Evolutionary conservation across 2,888 invertebrate species (phyloP).

Genomic region (Cosmopolites sordidus): DNA sequence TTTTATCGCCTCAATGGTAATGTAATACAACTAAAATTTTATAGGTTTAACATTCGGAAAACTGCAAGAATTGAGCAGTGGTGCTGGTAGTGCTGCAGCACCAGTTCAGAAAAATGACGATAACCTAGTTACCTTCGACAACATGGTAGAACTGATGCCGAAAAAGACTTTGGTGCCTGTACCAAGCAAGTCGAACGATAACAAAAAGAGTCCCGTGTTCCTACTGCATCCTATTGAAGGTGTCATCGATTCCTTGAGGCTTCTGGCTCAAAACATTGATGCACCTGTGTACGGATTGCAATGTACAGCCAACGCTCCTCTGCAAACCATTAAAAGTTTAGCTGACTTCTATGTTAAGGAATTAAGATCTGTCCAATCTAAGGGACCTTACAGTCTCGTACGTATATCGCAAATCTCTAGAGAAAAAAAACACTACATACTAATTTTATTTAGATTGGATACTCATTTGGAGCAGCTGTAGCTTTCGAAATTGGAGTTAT

Average conservation of each 20-base stretch:
- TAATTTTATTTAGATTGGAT: conserved; percentile 59
- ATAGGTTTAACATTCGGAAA: conserved; percentile 67
- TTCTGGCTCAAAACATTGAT: conserved; percentile 67
- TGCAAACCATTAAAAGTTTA: conserved; percentile 65
- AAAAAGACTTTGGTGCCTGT: conserved; percentile 65
- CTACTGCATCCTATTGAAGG: conserved; percentile 89
- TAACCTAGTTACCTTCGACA: conserved; percentile 53
- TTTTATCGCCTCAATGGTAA: neutral
- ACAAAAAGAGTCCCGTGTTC: conserved; percentile 56
- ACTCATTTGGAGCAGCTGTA: conserved; percentile 93
- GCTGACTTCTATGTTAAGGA: conserved; percentile 69
- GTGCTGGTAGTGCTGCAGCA: conserved; percentile 32
- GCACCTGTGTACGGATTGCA: conserved; percentile 86
- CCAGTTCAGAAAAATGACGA: conserved; percentile 38
- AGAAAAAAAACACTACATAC: neutral
- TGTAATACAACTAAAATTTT: neutral
- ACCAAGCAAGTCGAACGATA: conserved; percentile 52
- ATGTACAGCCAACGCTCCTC: conserved; percentile 73
- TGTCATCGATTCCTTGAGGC: conserved; percentile 65
- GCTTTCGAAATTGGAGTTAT: conserved; percentile 93
- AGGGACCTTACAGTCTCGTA: conserved; percentile 78
- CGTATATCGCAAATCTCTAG: neutral
- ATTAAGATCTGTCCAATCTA: conserved; percentile 66
- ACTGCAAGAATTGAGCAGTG: conserved; percentile 57
- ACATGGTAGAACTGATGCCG: conserved; percentile 66